Conservation (phyloP, 2,888 invertebrate species). For the Pachycephus smyrnensis region DNA sequence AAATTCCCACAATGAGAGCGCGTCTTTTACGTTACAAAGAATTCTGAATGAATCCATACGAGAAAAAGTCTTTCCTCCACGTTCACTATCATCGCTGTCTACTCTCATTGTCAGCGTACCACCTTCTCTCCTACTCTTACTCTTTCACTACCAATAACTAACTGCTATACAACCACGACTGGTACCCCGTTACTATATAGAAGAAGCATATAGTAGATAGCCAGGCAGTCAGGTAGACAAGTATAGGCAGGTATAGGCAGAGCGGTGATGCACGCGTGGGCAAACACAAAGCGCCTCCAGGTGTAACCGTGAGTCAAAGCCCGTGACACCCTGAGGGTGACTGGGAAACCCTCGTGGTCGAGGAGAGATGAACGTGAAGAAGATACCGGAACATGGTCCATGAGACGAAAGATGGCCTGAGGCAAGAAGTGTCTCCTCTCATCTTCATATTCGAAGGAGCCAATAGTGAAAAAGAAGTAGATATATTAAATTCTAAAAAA, state of each 20-base stretch:
- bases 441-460: background rate
- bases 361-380: conserved; percentile 19
- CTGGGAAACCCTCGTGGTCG: conserved; percentile 45
- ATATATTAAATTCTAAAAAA: too few species aligned
- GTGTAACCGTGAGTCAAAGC: conserved; percentile 43
- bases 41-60: background rate
- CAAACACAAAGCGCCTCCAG: conserved; percentile 21
- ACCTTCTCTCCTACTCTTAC: background rate
- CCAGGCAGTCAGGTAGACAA: background rate
- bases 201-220: background rate
- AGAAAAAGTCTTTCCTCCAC: background rate
- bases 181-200: background rate
- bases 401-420: conserved; percentile 24
- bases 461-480: background rate
- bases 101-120: background rate
- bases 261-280: conserved; percentile 14
- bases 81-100: background rate
- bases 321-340: conserved; percentile 44
- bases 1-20: background rate
- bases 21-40: background rate
- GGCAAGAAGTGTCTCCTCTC: conserved; percentile 31
- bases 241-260: background rate
- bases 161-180: background rate
- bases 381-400: conserved; percentile 15
- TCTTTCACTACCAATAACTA: background rate